Conservation (phyloP, 2,113 vertebrate species). For the Ursus arctos region DNA sequence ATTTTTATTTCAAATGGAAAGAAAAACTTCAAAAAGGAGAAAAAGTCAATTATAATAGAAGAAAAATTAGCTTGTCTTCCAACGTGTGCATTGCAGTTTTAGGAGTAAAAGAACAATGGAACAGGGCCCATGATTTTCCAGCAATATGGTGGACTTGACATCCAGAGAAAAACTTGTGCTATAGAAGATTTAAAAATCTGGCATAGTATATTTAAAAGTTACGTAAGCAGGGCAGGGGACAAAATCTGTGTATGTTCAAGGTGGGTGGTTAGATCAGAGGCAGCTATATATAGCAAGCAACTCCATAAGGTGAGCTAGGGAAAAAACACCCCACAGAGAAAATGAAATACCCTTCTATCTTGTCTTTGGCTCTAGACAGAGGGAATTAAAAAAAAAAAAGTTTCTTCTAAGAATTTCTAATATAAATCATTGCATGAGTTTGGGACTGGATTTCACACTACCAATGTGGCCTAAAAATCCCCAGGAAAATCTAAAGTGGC, state of each 20-base stretch:
- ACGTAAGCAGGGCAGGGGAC: background rate
- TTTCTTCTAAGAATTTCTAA: constrained; percentile 29
- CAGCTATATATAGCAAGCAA: background rate
- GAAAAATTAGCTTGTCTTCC: background rate
- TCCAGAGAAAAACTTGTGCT: background rate
- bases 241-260: background rate
- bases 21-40: background rate
- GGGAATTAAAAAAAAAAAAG: background rate
- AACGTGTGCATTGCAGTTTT: background rate
- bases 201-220: background rate
- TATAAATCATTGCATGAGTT: constrained; percentile 23
- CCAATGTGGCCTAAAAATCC: background rate
- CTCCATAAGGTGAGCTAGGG: background rate
- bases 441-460: background rate
- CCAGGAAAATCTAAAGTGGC: background rate
- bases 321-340: background rate
- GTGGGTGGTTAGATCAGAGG: background rate
- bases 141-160: background rate
- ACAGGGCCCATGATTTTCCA: background rate
- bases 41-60: background rate
- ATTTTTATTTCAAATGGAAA: constrained; percentile 46
- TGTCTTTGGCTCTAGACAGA: background rate
- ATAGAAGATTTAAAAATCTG: background rate
- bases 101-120: background rate
- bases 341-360: background rate